Conservation (phyloP, 2,113 vertebrate species). For the Anolis carolinensis region DNA sequence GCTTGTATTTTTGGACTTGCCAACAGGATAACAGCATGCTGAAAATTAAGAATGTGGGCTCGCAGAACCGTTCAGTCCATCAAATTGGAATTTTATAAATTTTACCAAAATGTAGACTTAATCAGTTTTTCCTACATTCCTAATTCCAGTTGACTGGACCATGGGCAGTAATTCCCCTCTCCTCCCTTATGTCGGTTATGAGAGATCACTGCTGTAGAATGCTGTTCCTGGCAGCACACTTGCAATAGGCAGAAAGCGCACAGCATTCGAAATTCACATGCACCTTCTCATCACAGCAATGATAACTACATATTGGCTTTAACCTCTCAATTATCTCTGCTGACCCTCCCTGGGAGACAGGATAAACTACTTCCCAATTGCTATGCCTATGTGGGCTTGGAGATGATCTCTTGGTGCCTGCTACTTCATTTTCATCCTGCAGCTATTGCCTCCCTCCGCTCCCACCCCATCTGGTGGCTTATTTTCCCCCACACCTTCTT, state of each 20-base stretch:
- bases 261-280: constrained; percentile 39
- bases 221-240: neutral
- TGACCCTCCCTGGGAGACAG: constrained; percentile 22
- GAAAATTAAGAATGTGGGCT: neutral
- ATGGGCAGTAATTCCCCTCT: neutral
- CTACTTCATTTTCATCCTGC: constrained; percentile 11
- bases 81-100: neutral
- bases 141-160: neutral
- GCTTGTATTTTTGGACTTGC: neutral
- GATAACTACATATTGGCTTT: constrained; percentile 40
- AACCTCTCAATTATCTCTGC: constrained; percentile 51
- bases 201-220: constrained; percentile 1
- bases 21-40: neutral
- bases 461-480: too few species aligned
- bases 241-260: constrained; percentile 6
- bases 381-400: constrained; percentile 30
- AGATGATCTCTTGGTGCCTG: constrained; percentile 15
- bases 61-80: neutral
- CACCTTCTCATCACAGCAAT: constrained; percentile 25
- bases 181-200: neutral
- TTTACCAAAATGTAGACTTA: neutral
- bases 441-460: neutral
- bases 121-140: neutral
- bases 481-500: neutral
- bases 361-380: neutral